Evolutionary conservation across 2,113 vertebrate genomes (phyloP).

Genomic region (Centropus unirufus): DNA sequence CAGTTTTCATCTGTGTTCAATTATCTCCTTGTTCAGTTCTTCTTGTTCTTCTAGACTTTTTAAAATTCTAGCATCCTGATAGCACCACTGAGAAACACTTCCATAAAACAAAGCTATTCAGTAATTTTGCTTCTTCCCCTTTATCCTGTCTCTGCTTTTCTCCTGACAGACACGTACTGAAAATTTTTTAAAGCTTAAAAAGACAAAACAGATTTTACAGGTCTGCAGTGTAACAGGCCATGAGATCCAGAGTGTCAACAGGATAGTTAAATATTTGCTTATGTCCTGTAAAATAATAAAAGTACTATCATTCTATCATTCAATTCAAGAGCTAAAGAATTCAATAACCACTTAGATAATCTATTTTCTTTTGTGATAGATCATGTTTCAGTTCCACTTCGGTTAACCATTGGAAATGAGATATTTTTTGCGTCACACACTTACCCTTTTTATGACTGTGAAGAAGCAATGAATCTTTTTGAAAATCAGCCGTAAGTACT

Average conservation of each 20-base stretch:
- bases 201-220: not conserved
- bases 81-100: not conserved
- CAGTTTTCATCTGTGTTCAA: constrained; percentile 26
- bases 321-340: constrained; percentile 39
- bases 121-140: not conserved
- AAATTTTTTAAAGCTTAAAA: not conserved
- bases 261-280: constrained; percentile 7
- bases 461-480: constrained; percentile 82
- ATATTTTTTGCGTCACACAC: constrained; percentile 84
- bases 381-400: constrained; percentile 84
- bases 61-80: not conserved
- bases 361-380: constrained; percentile 74
- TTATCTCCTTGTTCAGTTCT: constrained; percentile 3
- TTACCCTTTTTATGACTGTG: constrained; percentile 94
- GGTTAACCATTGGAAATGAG: constrained; percentile 73
- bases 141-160: not conserved
- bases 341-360: not conserved
- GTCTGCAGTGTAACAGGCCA: not conserved
- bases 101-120: not conserved
- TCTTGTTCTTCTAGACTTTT: not conserved
- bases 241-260: not conserved
- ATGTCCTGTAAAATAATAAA: constrained; percentile 5
- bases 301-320: not conserved
- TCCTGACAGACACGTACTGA: not conserved
- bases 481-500: constrained; percentile 91